Base-by-base conservation (phyloP, 2,113 vertebrate genomes). In the Todiramphus saurophagus region DNA sequence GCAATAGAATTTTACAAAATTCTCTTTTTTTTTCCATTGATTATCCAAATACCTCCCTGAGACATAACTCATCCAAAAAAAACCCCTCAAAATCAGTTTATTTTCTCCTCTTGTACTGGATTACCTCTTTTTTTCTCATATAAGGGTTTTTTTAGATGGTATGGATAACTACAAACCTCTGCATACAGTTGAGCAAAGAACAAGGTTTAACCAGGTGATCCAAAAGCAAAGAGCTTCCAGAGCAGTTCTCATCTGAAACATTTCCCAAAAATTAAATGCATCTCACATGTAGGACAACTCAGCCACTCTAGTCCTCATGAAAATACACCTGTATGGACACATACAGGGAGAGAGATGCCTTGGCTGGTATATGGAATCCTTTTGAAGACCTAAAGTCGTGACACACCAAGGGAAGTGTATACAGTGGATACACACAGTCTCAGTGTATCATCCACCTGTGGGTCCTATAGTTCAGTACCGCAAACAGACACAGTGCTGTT, bases 281-380 rank as follows among this genome's bases (percentile, higher is more conserved):
- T 55, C 44, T 60, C 59, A 37, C 7, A 0, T 0, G 10, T n/a
- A 28, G 37, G 39, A 51, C 19, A 51, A 39, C 37, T 69, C 80
- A 21, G 39, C 6, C 37, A 2, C 7, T 13, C 25, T 0, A 2
- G 23, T 9, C 41, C 44, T 64, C 9, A 1, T 21, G 28, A 25
- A 53, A 58, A 43, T 23, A 64, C 13, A 48, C 27, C 12, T 68
- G 6, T 8, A 48, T 4, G 11, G 43, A 30, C 21, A 28, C 5
- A 5, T 9, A 21, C 10, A 39, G 31, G 11, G 10, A 23, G 5
- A 68, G 33, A 46, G 30, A 27, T 14, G 13, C 64, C 18, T 41
- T 46, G 31, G 10, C 21, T 68, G 25, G 7, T 46, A 9, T 18
- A 25, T 13, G 17, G 9, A 33, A 58, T 33, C 15, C 25, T 82